Evolutionary conservation across 2,113 vertebrate genomes (phyloP).

Genomic region (Rhea americana): DNA sequence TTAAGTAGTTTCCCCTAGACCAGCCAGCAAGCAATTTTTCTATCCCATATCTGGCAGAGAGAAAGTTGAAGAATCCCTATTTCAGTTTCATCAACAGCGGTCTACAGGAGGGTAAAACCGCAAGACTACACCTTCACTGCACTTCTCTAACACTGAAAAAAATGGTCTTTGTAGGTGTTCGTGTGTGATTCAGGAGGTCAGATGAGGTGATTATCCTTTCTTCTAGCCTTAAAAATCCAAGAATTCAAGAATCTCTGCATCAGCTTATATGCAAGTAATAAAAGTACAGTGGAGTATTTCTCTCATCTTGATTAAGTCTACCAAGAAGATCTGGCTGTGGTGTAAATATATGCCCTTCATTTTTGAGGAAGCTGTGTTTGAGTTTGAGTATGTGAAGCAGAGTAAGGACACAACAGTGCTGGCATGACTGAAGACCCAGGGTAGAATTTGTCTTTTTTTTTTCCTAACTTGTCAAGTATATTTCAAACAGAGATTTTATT

Average conservation of each 20-base stretch:
- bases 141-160: not conserved
- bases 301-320: not conserved
- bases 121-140: not conserved
- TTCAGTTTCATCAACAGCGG: not conserved
- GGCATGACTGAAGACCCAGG: not conserved
- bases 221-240: not conserved
- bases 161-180: not conserved
- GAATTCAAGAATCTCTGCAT: not conserved
- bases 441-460: not conserved
- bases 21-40: not conserved
- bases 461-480: not conserved
- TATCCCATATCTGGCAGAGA: not conserved
- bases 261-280: rapidly evolving
- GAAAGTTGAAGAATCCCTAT: not conserved
- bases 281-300: not conserved
- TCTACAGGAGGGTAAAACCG: not conserved
- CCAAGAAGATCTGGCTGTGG: not conserved
- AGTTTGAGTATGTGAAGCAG: not conserved
- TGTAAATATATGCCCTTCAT: rapidly evolving
- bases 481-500: not conserved
- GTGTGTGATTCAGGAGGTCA: not conserved
- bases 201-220: not conserved
- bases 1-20: not conserved
- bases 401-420: not conserved
- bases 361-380: not conserved